Conservation (phyloP, 1,140 invertebrate genomes). For the Neodiprion lecontei region DNA sequence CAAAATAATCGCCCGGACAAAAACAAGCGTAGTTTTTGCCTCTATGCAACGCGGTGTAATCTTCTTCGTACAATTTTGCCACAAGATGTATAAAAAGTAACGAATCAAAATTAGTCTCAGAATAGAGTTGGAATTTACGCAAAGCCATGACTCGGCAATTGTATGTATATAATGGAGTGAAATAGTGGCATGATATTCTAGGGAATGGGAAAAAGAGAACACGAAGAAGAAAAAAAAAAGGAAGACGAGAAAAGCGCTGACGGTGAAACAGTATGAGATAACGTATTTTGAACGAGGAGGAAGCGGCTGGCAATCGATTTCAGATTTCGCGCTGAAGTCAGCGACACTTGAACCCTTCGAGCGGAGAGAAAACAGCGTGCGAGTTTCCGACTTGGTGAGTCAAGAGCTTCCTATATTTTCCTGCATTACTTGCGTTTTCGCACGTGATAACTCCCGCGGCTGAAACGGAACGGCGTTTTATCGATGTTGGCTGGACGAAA, state of each 20-base stretch:
- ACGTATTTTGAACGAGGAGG: too few relatives aligned
- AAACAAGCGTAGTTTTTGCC: too few relatives aligned
- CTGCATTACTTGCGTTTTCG: not conserved
- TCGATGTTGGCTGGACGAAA: too few relatives aligned
- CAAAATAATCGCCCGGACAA: too few relatives aligned
- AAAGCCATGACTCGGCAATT: not conserved
- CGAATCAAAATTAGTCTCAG: not conserved
- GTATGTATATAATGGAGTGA: not conserved
- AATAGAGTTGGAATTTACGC: not conserved
- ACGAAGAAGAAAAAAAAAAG: not conserved
- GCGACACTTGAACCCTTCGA: constrained; percentile 6
- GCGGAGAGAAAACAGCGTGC: not conserved
- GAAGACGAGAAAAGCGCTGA: too few relatives aligned
- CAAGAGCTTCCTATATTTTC: not conserved
- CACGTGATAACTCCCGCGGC: not conserved
- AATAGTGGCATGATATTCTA: not conserved
- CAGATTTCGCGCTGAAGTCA: not conserved
- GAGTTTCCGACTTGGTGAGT: constrained; percentile 5
- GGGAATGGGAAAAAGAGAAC: not conserved
- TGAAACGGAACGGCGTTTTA: not conserved
- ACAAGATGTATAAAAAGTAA: not conserved
- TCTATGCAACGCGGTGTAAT: too few relatives aligned
- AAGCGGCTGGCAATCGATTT: not conserved
- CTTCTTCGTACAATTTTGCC: too few relatives aligned
- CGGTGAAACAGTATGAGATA: too few relatives aligned